Evolutionary conservation across 2,888 invertebrate species (phyloP).

Genomic region (Pristionchus exspectatus): DNA sequence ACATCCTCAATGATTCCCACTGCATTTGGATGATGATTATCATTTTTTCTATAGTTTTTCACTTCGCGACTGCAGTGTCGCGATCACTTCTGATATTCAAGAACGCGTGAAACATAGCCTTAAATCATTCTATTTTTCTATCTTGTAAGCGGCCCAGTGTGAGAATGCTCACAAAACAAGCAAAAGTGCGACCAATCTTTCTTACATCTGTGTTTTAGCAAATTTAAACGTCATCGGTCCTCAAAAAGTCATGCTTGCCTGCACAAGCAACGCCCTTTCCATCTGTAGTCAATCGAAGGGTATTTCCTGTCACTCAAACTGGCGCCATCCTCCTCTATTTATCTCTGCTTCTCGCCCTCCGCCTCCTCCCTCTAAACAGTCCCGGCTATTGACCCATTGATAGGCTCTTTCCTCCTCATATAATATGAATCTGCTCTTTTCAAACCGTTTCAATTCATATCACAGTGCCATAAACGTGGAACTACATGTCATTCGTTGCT

Average conservation of each 20-base stretch:
- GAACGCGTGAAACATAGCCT: too few species aligned
- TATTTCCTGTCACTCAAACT: slow-evolving; percentile 43
- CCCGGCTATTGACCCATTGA: slow-evolving; percentile 24
- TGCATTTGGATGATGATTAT: too few species aligned
- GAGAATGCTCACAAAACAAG: too few species aligned
- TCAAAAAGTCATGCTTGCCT: background rate
- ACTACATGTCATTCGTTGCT: background rate
- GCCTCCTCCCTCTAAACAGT: background rate
- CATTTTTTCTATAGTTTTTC: too few species aligned
- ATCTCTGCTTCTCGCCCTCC: slow-evolving; percentile 27
- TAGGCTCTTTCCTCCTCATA: background rate
- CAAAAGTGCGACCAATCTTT: too few species aligned
- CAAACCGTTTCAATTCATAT: too few species aligned
- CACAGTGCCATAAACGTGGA: too few species aligned
- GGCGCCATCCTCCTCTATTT: slow-evolving; percentile 39
- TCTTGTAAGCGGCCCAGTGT: too few species aligned
- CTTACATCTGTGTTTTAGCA: background rate
- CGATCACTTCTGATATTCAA: too few species aligned
- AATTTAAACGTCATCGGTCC: background rate
- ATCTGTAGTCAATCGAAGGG: background rate
- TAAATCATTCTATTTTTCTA: too few species aligned
- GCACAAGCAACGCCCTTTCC: background rate
- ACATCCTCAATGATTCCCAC: too few species aligned
- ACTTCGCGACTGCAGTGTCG: too few species aligned
- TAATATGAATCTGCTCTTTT: background rate